A percentile compares a stretch with the other conserved stretches of the same genome.
Evolutionary conservation across 2,797 vertebrate genomes (phyloP).

Genomic region (Pseudochirops cupreus): DNA sequence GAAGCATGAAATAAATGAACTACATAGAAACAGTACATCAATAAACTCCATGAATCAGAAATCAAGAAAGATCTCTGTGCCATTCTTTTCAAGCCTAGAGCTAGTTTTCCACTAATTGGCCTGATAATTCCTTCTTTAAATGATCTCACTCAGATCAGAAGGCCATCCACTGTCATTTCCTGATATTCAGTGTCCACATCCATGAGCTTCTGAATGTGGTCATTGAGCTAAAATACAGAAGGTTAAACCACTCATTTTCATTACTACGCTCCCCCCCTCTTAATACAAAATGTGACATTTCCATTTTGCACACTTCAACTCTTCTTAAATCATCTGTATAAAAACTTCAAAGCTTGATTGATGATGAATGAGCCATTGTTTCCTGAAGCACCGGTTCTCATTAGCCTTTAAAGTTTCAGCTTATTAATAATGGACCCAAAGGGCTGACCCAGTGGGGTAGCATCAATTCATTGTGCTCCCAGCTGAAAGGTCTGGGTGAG

Average conservation of each 20-base stretch:
- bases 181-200: slow-evolving; percentile 78
- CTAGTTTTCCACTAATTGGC: slow-evolving; percentile 80
- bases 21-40: slow-evolving; percentile 10
- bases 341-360: slow-evolving; percentile 87
- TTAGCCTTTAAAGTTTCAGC: slow-evolving; percentile 84
- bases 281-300: slow-evolving; percentile 90
- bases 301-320: slow-evolving; percentile 87
- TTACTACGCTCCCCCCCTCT: slow-evolving; percentile 83
- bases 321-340: slow-evolving; percentile 88
- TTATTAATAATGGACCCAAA: slow-evolving; percentile 86
- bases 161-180: slow-evolving; percentile 66
- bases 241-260: slow-evolving; percentile 88
- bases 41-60: slow-evolving; percentile 61
- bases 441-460: slow-evolving; percentile 82
- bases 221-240: slow-evolving; percentile 85
- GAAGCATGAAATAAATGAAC: not conserved
- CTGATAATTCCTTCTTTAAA: slow-evolving; percentile 82
- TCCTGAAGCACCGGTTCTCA: slow-evolving; percentile 83
- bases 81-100: slow-evolving; percentile 70
- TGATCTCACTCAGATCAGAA: slow-evolving; percentile 78
- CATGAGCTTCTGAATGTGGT: slow-evolving; percentile 84
- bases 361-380: slow-evolving; percentile 88
- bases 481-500: slow-evolving; percentile 78
- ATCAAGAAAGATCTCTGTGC: slow-evolving; percentile 76
- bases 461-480: slow-evolving; percentile 79